Conservation (phyloP, 2,888 invertebrate genomes). For the Uloborus plumipes region DNA sequence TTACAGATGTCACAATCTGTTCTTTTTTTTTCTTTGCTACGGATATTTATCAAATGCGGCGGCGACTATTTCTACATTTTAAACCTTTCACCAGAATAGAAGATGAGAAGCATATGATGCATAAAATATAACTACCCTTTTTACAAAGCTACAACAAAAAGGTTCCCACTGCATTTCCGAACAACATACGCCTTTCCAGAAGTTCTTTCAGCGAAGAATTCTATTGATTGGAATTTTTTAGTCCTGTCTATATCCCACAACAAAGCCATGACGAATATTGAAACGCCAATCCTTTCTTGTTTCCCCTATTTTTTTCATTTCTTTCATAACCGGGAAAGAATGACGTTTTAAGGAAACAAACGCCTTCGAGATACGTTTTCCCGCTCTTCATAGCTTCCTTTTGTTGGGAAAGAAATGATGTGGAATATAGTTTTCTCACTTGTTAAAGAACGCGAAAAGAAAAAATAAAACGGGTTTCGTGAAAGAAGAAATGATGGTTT, state of each 20-base stretch:
- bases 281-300: slow-evolving; percentile 3
- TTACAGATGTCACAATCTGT: too few species aligned
- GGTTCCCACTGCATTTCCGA: background rate
- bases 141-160: background rate
- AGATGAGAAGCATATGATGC: background rate
- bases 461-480: background rate
- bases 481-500: slow-evolving; percentile 6
- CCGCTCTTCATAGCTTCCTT: background rate
- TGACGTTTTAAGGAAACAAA: slow-evolving; percentile 4
- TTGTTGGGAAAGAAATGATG: background rate
- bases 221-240: slow-evolving; percentile 4
- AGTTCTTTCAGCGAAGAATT: background rate
- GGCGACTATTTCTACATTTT: too few species aligned
- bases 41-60: too few species aligned
- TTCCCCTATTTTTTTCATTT: background rate
- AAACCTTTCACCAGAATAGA: too few species aligned
- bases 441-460: background rate
- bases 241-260: background rate
- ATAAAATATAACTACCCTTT: background rate
- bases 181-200: background rate
- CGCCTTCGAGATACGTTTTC: background rate
- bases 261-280: slow-evolving; percentile 9
- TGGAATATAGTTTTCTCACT: slow-evolving; percentile 1
- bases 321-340: background rate
- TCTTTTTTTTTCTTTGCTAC: too few species aligned